Evolutionary conservation across 2,797 vertebrate species (phyloP).

Genomic region (Mus spretus): DNA sequence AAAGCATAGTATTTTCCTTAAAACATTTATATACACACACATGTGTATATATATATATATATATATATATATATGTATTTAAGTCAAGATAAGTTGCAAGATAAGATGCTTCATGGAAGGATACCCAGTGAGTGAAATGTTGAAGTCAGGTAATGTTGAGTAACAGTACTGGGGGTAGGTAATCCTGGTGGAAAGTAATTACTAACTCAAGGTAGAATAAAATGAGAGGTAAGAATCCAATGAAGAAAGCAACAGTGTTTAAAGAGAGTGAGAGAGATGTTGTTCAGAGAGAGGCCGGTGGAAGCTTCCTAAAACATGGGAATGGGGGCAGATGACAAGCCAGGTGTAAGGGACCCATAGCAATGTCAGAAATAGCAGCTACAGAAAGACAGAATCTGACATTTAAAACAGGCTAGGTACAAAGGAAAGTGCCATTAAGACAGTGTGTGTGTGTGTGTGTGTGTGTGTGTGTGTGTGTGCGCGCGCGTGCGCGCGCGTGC

Average conservation of each 20-base stretch:
- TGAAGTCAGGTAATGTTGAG: neutral
- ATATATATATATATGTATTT: neutral
- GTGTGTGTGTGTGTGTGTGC: neutral
- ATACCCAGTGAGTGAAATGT: conserved; percentile 7
- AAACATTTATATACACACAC: neutral
- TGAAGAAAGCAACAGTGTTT: neutral
- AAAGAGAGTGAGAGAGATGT: neutral
- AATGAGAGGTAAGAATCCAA: neutral
- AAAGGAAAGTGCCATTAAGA: neutral
- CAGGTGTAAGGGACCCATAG: neutral
- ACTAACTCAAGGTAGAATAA: neutral
- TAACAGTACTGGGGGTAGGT: neutral
- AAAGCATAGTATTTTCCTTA: conserved; percentile 1
- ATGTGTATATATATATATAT: too few relatives aligned
- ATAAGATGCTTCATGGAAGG: neutral
- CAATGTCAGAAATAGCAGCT: neutral
- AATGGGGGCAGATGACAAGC: neutral
- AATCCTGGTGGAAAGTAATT: neutral
- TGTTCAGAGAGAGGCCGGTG: neutral
- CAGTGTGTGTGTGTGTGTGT: neutral
- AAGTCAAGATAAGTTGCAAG: neutral
- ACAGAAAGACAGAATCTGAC: neutral
- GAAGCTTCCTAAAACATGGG: neutral
- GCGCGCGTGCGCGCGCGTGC: too few relatives aligned
- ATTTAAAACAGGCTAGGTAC: neutral